A percentile compares a stretch with the other conserved stretches of the same genome.
Evolutionary conservation across 2,797 vertebrate species (phyloP).

Genomic region (Pipistrellus nathusii): DNA sequence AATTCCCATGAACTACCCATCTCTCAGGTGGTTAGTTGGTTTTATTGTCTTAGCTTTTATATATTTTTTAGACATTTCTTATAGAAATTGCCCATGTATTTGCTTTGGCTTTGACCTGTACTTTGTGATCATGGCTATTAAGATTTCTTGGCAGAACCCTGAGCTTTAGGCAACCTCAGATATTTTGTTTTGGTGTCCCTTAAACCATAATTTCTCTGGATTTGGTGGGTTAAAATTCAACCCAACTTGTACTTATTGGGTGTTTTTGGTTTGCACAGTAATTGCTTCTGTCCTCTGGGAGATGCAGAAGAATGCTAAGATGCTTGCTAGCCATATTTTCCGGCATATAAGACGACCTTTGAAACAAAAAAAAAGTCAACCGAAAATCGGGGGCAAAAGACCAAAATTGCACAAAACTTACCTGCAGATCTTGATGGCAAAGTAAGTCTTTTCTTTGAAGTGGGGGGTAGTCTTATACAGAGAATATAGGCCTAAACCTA

Average conservation of each 20-base stretch:
- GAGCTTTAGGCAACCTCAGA: not conserved
- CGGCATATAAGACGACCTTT: too few species aligned
- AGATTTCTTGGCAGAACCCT: not conserved
- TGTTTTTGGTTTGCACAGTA: not conserved
- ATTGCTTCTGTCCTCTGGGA: not conserved
- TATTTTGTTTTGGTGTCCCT: conserved; percentile 3
- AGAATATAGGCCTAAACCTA: too few species aligned
- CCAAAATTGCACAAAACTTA: too few species aligned
- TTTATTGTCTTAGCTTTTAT: conserved; percentile 15
- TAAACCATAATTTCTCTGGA: conserved; percentile 21
- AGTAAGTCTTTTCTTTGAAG: too few species aligned
- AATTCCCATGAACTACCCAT: not conserved
- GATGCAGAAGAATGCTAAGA: not conserved
- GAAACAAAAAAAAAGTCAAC: too few species aligned
- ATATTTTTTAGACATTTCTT: not conserved
- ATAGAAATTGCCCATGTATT: not conserved
- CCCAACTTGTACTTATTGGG: not conserved
- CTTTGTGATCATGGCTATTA: not conserved
- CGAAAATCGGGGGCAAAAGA: too few species aligned
- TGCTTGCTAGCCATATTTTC: not conserved
- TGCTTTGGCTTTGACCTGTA: not conserved
- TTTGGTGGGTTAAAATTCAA: conserved; percentile 25
- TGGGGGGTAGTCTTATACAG: too few species aligned
- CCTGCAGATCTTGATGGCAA: too few species aligned
- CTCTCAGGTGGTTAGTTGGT: not conserved